phyloP scores from a whole-genome alignment of 2,113 vertebrate species.

The Azemiops feae region DNA sequence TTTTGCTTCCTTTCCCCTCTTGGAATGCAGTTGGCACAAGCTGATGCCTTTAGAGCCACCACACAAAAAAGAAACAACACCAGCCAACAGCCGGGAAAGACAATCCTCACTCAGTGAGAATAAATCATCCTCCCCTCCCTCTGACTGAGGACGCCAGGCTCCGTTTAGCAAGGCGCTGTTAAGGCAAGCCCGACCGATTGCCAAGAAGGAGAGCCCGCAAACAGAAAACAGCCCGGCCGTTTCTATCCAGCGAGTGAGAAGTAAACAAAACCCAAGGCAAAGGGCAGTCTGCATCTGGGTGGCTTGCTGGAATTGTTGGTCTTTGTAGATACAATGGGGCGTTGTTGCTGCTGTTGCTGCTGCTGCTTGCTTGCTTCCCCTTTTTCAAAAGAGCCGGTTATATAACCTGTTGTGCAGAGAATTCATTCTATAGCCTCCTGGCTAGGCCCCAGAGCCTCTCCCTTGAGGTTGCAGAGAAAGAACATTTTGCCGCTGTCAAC shows the following conservation, averaged over 20 bases:
- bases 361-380: fast-evolving
- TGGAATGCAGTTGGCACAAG: neutral
- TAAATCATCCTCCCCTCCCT: neutral
- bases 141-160: neutral
- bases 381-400: slow-evolving; percentile 25
- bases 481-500: slow-evolving; percentile 49
- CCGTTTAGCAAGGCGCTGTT: neutral
- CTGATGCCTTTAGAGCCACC: fast-evolving
- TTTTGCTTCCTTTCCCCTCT: neutral
- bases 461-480: slow-evolving; percentile 39
- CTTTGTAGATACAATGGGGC: neutral
- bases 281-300: slow-evolving; percentile 1
- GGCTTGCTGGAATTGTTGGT: neutral
- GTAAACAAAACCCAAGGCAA: neutral
- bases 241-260: fast-evolving
- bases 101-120: neutral
- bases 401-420: slow-evolving; percentile 26
- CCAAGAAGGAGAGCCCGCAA: slow-evolving; percentile 5
- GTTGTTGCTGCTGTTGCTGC: neutral
- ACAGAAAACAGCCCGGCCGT: neutral
- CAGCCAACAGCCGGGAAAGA: neutral
- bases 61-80: neutral
- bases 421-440: slow-evolving; percentile 5
- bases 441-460: slow-evolving; percentile 37
- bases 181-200: neutral